phyloP scores from a whole-genome alignment of 2,113 vertebrate species.

The Geococcyx californianus region DNA sequence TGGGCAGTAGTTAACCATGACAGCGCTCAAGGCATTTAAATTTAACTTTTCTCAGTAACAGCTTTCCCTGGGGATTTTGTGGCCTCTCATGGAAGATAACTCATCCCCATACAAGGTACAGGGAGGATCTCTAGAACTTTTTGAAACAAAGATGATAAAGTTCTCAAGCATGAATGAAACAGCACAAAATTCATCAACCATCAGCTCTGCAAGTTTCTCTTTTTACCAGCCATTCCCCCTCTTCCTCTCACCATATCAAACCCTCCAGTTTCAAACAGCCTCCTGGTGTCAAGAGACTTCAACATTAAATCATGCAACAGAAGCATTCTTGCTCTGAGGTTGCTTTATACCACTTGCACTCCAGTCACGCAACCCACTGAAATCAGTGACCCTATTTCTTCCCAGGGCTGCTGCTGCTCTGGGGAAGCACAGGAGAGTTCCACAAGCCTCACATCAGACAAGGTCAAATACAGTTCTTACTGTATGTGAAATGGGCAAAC shows the following conservation, averaged over 20 bases:
- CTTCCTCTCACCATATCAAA: neutral
- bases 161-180: neutral
- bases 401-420: neutral
- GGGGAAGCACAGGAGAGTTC: neutral
- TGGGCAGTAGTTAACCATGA: neutral
- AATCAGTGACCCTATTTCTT: neutral
- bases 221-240: neutral
- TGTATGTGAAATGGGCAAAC: neutral
- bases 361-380: neutral
- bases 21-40: neutral
- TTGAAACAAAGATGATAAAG: neutral
- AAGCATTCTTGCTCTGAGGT: neutral
- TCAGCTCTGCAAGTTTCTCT: neutral
- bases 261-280: neutral
- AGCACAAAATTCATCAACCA: neutral
- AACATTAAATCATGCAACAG: neutral
- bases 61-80: neutral
- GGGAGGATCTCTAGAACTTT: neutral
- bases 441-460: neutral
- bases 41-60: neutral
- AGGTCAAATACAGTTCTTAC: neutral
- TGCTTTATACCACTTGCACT: neutral
- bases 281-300: neutral
- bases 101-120: neutral
- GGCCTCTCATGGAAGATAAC: neutral